Conservation (phyloP, 1,140 invertebrate genomes). For the Aporrectodea caliginosa region DNA sequence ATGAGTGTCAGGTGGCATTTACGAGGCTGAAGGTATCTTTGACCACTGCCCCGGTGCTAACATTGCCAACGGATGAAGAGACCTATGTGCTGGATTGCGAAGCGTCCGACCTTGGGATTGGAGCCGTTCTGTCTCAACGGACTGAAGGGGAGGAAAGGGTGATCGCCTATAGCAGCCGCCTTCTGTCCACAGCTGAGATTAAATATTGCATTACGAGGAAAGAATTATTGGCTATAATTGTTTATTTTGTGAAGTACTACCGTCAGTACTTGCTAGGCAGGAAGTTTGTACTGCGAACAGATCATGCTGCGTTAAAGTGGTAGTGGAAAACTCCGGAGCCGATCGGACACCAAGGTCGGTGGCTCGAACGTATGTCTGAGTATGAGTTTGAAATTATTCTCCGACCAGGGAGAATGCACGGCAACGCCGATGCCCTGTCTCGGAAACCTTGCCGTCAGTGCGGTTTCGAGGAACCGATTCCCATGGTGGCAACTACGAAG, state of each 20-base stretch:
- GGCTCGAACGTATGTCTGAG: constrained; percentile 35
- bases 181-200: constrained; percentile 29
- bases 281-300: constrained; percentile 36
- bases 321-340: constrained; percentile 34
- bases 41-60: constrained; percentile 21
- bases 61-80: constrained; percentile 43
- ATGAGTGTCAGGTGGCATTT: too few relatives aligned
- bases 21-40: constrained; percentile 14
- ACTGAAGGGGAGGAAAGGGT: constrained; percentile 37
- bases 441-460: too few relatives aligned
- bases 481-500: too few relatives aligned
- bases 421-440: too few relatives aligned
- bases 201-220: constrained; percentile 35
- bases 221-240: constrained; percentile 39
- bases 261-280: constrained; percentile 37
- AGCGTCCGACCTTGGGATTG: constrained; percentile 52
- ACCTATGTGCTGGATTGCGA: constrained; percentile 54
- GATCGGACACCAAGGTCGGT: constrained; percentile 40
- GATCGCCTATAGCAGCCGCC: constrained; percentile 29
- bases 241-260: constrained; percentile 34
- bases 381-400: constrained; percentile 41
- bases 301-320: constrained; percentile 42
- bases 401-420: too few relatives aligned
- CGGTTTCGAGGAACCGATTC: too few relatives aligned
- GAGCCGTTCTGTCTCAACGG: constrained; percentile 53